phyloP scores from a whole-genome alignment of 2,888 invertebrate genomes.

The Didymodactylos carnosus region DNA sequence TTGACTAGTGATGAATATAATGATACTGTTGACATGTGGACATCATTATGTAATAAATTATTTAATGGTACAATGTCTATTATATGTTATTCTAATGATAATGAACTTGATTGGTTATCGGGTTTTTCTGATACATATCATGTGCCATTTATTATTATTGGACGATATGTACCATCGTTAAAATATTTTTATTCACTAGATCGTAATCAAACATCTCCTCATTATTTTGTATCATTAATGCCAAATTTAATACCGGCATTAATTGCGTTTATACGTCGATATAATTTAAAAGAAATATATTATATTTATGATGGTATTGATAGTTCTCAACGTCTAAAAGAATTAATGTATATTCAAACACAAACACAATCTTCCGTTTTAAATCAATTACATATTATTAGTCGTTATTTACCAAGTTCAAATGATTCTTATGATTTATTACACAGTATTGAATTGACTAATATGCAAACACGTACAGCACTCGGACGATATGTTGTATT shows the following conservation, averaged over 20 bases:
- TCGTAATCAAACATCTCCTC: too few species aligned
- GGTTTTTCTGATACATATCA: not conserved
- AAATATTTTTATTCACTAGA: not conserved
- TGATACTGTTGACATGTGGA: not conserved
- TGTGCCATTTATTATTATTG: not conserved
- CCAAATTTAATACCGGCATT: not conserved
- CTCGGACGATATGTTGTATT: not conserved
- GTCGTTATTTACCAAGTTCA: not conserved
- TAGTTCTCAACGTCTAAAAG: not conserved
- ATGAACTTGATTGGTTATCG: not conserved
- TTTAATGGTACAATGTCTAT: not conserved
- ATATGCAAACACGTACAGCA: not conserved
- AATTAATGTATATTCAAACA: not conserved
- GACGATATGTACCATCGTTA: not conserved
- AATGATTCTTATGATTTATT: not conserved
- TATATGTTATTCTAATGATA: not conserved
- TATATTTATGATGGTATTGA: not conserved
- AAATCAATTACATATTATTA: not conserved
- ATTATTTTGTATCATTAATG: not conserved
- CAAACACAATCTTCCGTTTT: not conserved
- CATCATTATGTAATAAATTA: not conserved
- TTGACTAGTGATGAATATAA: not conserved
- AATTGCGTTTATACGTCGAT: not conserved
- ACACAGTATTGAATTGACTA: not conserved
- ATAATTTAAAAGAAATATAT: not conserved